Evolutionary conservation across 2,888 invertebrate species (phyloP).

Genomic region (Gisinianus flammeolus): DNA sequence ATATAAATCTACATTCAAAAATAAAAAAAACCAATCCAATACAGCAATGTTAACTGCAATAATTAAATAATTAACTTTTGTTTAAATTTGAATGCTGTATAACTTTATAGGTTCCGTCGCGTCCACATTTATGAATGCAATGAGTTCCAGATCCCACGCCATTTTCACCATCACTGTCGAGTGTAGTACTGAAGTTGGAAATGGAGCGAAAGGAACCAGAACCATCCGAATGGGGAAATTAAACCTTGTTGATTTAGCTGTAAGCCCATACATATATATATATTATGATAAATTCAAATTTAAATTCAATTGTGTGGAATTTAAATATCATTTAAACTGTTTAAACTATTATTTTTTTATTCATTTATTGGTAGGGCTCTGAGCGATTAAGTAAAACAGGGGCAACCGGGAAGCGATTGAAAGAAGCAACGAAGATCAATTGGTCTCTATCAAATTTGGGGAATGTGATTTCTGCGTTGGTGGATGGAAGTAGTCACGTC

Average conservation of each 20-base stretch:
- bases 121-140: slow-evolving; percentile 96
- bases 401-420: slow-evolving; percentile 87
- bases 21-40: slow-evolving; percentile 11
- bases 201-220: slow-evolving; percentile 65
- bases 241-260: slow-evolving; percentile 96
- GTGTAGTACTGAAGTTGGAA: slow-evolving; percentile 76
- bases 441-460: slow-evolving; percentile 95
- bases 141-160: slow-evolving; percentile 95
- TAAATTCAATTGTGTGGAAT: neutral
- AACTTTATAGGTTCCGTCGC: slow-evolving; percentile 71
- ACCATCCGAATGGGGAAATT: slow-evolving; percentile 88
- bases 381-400: slow-evolving; percentile 97
- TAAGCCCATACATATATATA: slow-evolving; percentile 63
- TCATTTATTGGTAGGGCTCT: slow-evolving; percentile 74
- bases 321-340: too few species aligned
- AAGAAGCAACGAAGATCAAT: slow-evolving; percentile 94
- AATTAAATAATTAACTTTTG: slow-evolving; percentile 10
- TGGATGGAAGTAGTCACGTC: slow-evolving; percentile 97
- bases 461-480: slow-evolving; percentile 97
- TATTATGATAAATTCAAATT: neutral
- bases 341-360: too few species aligned
- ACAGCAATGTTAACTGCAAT: too few species aligned
- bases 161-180: slow-evolving; percentile 98
- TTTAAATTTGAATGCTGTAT: neutral
- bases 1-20: neutral